Evolutionary conservation across 2,888 invertebrate species (phyloP), one percentile per base, ranked within the genome.

Genomic region (Griposia aprilina): DNA sequence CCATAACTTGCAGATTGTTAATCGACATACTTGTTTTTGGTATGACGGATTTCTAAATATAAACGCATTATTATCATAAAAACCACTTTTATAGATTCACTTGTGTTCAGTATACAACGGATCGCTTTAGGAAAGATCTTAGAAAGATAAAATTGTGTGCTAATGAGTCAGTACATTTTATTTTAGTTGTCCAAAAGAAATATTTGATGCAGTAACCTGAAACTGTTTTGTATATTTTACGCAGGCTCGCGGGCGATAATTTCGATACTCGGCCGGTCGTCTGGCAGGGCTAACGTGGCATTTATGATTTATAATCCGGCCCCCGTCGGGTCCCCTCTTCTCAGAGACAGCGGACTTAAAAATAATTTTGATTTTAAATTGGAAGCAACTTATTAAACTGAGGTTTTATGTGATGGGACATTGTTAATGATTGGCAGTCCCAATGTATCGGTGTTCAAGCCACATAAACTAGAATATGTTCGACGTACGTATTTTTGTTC

Each of bases 301-400:
- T 93, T 94, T 96, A 95, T 96, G 96, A 96, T 96, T 96, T 96
- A 96, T 96, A 96, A 95, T 95, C 95, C 93, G 93, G 94, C 92
- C 95, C 90, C 93, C 94, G 94, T 94, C 94, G 93, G 92, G 93
- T 94, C 94, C 91, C 93, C 94, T 92, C 91, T 93, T 93, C 93
- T 91, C 93, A 93, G 94, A 94, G 95, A 95, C 95, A 94, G 94
- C 93, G 91, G 92, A 86, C 93, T 94, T 92, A 91, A 93, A 95
- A 95, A 95, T 95, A 94, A 95, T 95, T 95, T 95, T 92, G 92
- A 93, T 93, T 95, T 95, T 94, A 95, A 96, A 95, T 96, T 96
- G 94, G 94, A 95, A 93, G 93, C 93, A 94, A 94, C 94, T 94
- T 95, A 95, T 95, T 95, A 95, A 94, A 91, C 90, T 90, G 87